Percentiles rank a stretch among this genome's conserved stretches.
These are phyloP conservation scores for Varanus salvator DNA, from an alignment of 2,113 vertebrate genomes.

Conservation along the genomic window DNA sequence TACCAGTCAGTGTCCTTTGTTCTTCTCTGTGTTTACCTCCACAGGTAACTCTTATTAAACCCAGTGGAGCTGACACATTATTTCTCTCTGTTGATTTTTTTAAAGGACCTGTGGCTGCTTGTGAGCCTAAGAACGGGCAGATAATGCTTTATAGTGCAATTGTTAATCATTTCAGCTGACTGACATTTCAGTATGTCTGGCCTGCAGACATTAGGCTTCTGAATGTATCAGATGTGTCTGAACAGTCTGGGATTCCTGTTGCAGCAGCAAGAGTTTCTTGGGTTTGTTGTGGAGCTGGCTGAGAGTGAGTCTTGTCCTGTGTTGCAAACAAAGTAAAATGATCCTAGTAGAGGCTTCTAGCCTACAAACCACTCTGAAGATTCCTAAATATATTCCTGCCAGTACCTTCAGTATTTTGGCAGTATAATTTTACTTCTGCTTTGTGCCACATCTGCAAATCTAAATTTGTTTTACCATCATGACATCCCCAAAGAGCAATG, in stretches of 20 bases:
- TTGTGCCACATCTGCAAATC: conserved; percentile 17
- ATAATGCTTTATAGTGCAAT: conserved; percentile 2
- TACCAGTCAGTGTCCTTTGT: background rate
- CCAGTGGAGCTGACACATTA: background rate
- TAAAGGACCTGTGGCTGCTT: background rate
- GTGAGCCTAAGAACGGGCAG: conserved; percentile 5
- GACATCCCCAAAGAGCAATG: background rate
- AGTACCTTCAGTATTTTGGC: conserved; percentile 4
- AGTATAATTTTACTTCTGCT: conserved; percentile 7
- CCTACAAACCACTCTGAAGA: background rate
- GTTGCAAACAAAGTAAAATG: background rate
- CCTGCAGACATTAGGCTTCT: background rate
- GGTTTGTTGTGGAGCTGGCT: background rate
- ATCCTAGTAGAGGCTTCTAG: background rate
- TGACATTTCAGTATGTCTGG: background rate
- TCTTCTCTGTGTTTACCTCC: background rate
- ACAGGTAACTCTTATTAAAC: background rate
- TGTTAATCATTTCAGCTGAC: background rate
- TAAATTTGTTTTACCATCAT: background rate
- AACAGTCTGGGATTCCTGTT: background rate
- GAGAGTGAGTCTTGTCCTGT: background rate
- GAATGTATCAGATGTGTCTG: background rate
- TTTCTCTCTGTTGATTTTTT: background rate
- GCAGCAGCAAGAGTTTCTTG: background rate
- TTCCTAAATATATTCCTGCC: background rate